Conservation (phyloP, 2,797 vertebrate species). For the Heteromormyrus szaboi region DNA sequence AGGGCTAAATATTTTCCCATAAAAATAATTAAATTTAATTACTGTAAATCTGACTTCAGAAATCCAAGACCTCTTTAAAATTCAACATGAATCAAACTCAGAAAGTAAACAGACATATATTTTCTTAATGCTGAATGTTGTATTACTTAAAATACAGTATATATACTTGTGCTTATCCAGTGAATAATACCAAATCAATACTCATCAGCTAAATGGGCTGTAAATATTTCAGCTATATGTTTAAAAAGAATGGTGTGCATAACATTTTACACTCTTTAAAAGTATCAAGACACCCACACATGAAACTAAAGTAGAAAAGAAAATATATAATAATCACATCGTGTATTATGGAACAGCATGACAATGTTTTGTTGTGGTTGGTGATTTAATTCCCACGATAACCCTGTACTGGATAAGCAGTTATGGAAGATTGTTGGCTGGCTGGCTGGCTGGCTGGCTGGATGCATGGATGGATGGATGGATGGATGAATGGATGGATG, state of each 20-base stretch:
- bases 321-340: background rate
- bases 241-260: background rate
- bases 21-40: background rate
- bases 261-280: background rate
- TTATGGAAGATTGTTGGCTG: background rate
- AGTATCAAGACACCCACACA: background rate
- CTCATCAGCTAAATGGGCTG: background rate
- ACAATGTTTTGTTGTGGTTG: background rate
- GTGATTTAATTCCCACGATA: background rate
- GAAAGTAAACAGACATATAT: background rate
- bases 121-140: background rate
- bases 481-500: background rate
- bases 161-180: background rate
- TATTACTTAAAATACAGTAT: background rate
- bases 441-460: background rate
- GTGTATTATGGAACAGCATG: background rate
- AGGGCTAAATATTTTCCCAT: background rate
- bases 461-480: background rate
- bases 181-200: background rate
- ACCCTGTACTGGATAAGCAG: background rate
- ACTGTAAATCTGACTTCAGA: background rate
- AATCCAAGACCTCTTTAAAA: background rate
- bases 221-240: constrained; percentile 8
- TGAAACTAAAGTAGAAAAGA: background rate
- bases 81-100: background rate